phyloP scores from a whole-genome alignment of 1,140 invertebrate genomes.

The Dinothrombium tinctorium region DNA sequence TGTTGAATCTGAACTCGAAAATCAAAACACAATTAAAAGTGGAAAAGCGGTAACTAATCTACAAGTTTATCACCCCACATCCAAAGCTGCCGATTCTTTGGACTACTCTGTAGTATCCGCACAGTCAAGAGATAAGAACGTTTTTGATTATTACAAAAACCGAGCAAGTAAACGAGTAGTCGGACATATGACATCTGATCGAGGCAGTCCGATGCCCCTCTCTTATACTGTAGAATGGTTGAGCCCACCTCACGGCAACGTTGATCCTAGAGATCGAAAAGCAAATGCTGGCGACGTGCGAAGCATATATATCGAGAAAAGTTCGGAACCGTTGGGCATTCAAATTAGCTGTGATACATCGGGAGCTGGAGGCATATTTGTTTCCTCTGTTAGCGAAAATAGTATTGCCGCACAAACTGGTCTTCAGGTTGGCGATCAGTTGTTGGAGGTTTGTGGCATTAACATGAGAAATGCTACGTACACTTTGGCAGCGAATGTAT shows the following conservation, averaged over 20 bases:
- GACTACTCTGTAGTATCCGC: conserved; percentile 18
- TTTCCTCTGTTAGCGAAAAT: conserved; percentile 72
- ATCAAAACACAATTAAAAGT: background rate
- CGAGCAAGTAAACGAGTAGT: too few species aligned
- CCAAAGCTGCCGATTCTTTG: conserved; percentile 3
- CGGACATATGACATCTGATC: too few species aligned
- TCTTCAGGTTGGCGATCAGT: conserved; percentile 77
- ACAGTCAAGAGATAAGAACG: conserved; percentile 16
- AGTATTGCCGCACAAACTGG: conserved; percentile 70
- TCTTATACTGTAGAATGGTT: conserved; percentile 48
- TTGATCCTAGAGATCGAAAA: conserved; percentile 6
- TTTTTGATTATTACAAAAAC: conserved; percentile 16
- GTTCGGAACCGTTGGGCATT: conserved; percentile 67
- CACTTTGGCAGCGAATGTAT: conserved; percentile 63
- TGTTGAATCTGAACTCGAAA: conserved; percentile 5
- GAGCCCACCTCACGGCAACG: conserved; percentile 4
- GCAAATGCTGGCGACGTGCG: conserved; percentile 15
- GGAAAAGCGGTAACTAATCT: too few species aligned
- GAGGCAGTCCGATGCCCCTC: conserved; percentile 74
- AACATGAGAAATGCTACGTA: conserved; percentile 89
- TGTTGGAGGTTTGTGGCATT: conserved; percentile 84
- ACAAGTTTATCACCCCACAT: too few species aligned
- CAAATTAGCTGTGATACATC: conserved; percentile 62
- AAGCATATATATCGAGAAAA: conserved; percentile 56
- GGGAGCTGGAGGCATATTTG: conserved; percentile 64